phyloP scores from a whole-genome alignment of 2,113 vertebrate genomes.

The Laterallus jamaicensis region DNA sequence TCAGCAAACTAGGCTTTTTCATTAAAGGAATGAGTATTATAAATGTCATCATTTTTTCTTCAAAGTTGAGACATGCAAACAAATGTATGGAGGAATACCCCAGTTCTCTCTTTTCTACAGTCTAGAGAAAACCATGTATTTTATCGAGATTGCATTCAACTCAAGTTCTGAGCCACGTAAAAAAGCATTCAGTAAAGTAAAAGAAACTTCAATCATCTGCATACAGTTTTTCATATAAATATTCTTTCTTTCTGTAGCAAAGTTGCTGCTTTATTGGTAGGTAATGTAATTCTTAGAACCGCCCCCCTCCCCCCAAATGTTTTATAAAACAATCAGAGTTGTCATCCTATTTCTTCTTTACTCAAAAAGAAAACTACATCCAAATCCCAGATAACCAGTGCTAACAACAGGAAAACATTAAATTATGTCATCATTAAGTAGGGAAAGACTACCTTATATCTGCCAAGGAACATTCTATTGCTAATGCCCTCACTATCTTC shows the following conservation, averaged over 20 bases:
- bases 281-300: neutral
- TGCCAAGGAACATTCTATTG: conserved; percentile 84
- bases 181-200: neutral
- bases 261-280: neutral
- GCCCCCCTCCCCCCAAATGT: too few relatives aligned
- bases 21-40: neutral
- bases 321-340: neutral
- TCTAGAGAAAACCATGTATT: neutral
- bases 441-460: conserved; percentile 83
- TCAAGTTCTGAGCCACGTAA: neutral
- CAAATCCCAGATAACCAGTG: neutral
- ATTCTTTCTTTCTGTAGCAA: neutral
- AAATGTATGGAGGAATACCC: neutral
- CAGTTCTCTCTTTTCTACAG: neutral
- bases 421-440: neutral
- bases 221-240: neutral
- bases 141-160: fast-evolving
- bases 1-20: neutral
- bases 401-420: neutral
- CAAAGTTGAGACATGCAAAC: neutral
- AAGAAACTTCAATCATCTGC: neutral
- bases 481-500: conserved; percentile 68
- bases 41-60: neutral
- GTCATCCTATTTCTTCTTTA: neutral
- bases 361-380: neutral